These are phyloP conservation scores for Aramus guarauna DNA, from an alignment of 2,113 vertebrate genomes.

Conservation along the genomic window DNA sequence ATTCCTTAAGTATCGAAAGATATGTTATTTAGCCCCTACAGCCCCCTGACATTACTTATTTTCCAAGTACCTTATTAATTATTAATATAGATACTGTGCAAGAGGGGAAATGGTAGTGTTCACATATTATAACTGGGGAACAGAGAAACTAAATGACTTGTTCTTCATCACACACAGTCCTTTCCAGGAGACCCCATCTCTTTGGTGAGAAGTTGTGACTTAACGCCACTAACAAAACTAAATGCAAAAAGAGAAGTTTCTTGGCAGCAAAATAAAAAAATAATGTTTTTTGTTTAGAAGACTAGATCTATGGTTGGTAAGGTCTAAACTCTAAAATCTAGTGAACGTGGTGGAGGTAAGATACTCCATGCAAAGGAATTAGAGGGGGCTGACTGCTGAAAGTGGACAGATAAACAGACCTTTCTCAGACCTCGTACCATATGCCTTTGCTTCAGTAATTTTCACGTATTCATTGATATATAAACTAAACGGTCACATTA, in stretches of 20 bases:
- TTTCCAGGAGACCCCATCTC: background rate
- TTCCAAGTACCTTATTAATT: background rate
- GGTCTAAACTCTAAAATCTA: background rate
- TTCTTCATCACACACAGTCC: background rate
- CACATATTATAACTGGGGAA: background rate
- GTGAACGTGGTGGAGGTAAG: background rate
- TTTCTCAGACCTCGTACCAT: background rate
- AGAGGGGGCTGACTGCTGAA: background rate
- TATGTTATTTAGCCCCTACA: background rate
- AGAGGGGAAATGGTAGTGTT: background rate
- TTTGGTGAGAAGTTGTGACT: background rate
- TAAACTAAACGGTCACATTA: background rate
- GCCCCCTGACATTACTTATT: background rate
- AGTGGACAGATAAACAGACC: background rate
- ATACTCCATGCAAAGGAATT: background rate
- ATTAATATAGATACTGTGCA: background rate
- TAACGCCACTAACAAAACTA: background rate
- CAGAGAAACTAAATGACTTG: background rate
- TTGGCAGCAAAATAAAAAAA: background rate
- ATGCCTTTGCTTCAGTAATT: background rate
- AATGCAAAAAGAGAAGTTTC: background rate
- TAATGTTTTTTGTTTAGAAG: background rate
- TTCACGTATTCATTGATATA: background rate
- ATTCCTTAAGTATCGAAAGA: background rate
- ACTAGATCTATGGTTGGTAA: background rate